Evolutionary conservation across 2,888 invertebrate species (phyloP).

Genomic region (Dione juno): DNA sequence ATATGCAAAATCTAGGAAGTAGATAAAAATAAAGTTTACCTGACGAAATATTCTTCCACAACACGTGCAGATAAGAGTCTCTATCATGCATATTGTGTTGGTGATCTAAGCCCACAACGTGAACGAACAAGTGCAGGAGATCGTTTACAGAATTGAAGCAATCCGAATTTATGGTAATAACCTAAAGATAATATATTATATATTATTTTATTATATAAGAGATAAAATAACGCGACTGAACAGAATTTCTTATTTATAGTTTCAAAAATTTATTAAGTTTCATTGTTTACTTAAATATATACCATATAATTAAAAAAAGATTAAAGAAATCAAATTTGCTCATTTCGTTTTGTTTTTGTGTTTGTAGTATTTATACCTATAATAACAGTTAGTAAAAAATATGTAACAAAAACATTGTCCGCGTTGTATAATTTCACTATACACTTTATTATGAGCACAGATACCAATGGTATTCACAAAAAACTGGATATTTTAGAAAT

Average conservation of each 20-base stretch:
- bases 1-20: background rate
- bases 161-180: slow-evolving; percentile 60
- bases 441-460: too few relatives aligned
- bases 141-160: slow-evolving; percentile 78
- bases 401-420: background rate
- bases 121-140: slow-evolving; percentile 71
- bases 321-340: too few relatives aligned
- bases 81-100: slow-evolving; percentile 77
- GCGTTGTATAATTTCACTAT: too few relatives aligned
- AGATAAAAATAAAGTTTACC: slow-evolving; percentile 51
- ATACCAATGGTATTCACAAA: too few relatives aligned
- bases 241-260: too few relatives aligned
- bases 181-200: slow-evolving; percentile 50
- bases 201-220: background rate
- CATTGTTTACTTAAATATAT: too few relatives aligned
- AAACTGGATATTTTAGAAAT: background rate
- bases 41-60: slow-evolving; percentile 67
- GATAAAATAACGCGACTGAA: background rate
- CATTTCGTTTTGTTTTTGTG: too few relatives aligned
- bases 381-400: background rate
- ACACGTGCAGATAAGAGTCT: slow-evolving; percentile 66
- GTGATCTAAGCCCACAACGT: slow-evolving; percentile 73
- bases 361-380: too few relatives aligned
- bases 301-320: too few relatives aligned
- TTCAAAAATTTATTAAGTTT: too few relatives aligned